These are phyloP conservation scores for Erpetoichthys calabaricus DNA, from an alignment of 2,797 vertebrate species.

Conservation along the genomic window DNA sequence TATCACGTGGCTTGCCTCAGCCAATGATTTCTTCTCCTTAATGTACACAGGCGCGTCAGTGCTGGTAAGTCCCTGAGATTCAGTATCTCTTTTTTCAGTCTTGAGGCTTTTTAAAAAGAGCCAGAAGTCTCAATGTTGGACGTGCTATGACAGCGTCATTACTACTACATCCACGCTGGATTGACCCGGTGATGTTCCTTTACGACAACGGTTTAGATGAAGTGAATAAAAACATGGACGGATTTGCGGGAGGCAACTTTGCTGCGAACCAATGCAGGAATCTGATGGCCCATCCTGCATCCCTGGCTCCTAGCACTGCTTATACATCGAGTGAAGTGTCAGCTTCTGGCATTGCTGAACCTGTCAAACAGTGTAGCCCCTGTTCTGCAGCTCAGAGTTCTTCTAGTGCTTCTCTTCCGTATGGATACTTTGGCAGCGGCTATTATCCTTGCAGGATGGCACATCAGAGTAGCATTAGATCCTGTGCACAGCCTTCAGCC, in stretches of 20 bases:
- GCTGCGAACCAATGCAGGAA: constrained; percentile 91
- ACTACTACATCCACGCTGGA: constrained; percentile 96
- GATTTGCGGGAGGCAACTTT: constrained; percentile 72
- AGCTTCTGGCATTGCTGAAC: constrained; percentile 74
- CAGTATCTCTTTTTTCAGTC: constrained; percentile 78
- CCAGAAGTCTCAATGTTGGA: constrained; percentile 77
- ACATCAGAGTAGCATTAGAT: constrained; percentile 77
- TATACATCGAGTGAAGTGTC: constrained; percentile 77
- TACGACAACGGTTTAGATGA: constrained; percentile 92
- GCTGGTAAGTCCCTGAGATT: constrained; percentile 63
- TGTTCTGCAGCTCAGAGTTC: constrained; percentile 85
- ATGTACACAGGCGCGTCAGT: constrained; percentile 66
- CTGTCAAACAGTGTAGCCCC: constrained; percentile 91
- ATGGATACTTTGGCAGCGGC: constrained; percentile 91
- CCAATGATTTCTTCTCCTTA: constrained; percentile 71
- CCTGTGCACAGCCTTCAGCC: constrained; percentile 73
- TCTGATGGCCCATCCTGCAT: constrained; percentile 84
- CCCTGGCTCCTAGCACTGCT: constrained; percentile 73
- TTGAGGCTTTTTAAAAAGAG: constrained; percentile 76
- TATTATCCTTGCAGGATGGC: constrained; percentile 92
- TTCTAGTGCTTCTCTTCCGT: constrained; percentile 80
- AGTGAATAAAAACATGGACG: constrained; percentile 94
- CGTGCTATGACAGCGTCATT: constrained; percentile 98
- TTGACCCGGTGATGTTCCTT: constrained; percentile 97
- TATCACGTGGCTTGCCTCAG: constrained; percentile 72